Conservation (phyloP, 2,797 vertebrate species). For the Gadopsis marmoratus region DNA sequence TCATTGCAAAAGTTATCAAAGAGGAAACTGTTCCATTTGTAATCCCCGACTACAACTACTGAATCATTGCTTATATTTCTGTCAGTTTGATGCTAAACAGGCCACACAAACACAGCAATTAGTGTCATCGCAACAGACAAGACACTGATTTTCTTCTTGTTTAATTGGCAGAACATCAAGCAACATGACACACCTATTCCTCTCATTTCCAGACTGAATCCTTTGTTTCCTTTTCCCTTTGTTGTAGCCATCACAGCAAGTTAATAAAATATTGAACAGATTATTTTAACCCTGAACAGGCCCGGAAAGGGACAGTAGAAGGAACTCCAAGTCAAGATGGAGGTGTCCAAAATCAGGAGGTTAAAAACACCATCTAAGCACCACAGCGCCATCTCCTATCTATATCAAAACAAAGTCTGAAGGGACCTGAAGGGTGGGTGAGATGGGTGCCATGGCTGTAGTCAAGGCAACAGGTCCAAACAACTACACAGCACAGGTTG, state of each 20-base stretch:
- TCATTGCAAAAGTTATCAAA: slow-evolving; percentile 1
- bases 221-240: slow-evolving; percentile 28
- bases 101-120: slow-evolving; percentile 19
- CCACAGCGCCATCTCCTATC: slow-evolving; percentile 28
- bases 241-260: slow-evolving; percentile 23
- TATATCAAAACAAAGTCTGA: slow-evolving; percentile 29
- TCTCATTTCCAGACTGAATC: slow-evolving; percentile 16
- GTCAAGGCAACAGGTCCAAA: slow-evolving; percentile 71
- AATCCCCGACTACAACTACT: slow-evolving; percentile 18
- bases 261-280: too few relatives aligned
- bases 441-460: not conserved
- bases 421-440: slow-evolving; percentile 6
- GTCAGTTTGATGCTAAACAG: slow-evolving; percentile 33
- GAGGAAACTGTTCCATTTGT: not conserved
- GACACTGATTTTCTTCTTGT: slow-evolving; percentile 17
- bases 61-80: slow-evolving; percentile 19
- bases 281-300: slow-evolving; percentile 45
- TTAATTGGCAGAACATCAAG: slow-evolving; percentile 52
- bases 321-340: slow-evolving; percentile 14
- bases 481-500: slow-evolving; percentile 32
- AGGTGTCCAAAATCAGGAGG: not conserved
- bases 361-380: not conserved
- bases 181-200: slow-evolving; percentile 23
- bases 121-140: slow-evolving; percentile 3
- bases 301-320: not conserved